Evolutionary conservation across 2,113 vertebrate genomes (phyloP).

Genomic region (Dermatemys mawii): DNA sequence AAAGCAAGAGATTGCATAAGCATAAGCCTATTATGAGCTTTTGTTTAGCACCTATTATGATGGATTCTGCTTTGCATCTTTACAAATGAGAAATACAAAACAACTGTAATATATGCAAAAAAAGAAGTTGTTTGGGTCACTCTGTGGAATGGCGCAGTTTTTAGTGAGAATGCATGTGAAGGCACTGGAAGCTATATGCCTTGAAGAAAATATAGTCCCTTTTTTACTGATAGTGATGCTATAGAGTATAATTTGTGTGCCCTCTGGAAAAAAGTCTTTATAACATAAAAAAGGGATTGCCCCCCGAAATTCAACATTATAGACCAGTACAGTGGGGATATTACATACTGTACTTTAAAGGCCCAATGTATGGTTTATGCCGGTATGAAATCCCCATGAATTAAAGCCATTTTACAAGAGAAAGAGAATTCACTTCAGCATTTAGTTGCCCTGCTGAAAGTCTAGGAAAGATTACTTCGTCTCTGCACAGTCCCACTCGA

Average conservation of each 20-base stretch:
- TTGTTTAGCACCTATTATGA: slow-evolving; percentile 33
- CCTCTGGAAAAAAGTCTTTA: not conserved
- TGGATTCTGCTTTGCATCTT: slow-evolving; percentile 33
- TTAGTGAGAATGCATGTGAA: not conserved
- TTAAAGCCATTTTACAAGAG: not conserved
- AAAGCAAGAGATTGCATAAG: not conserved
- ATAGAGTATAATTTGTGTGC: not conserved
- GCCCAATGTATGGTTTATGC: not conserved
- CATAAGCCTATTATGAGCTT: not conserved
- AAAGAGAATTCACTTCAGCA: not conserved
- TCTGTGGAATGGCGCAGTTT: not conserved
- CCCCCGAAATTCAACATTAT: not conserved
- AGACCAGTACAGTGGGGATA: no score
- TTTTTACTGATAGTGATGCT: not conserved
- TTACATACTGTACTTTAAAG: not conserved
- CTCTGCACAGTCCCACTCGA: not conserved
- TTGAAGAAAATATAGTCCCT: not conserved
- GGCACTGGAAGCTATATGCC: not conserved
- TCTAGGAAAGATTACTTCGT: not conserved
- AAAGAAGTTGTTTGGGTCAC: not conserved
- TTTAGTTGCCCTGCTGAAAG: not conserved
- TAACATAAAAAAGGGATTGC: not conserved
- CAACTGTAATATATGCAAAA: not conserved
- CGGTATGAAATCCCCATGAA: not conserved
- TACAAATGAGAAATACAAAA: slow-evolving; percentile 41